Conservation (phyloP, 2,113 vertebrate species). For the Calyptommatus sinebrachiatus region DNA sequence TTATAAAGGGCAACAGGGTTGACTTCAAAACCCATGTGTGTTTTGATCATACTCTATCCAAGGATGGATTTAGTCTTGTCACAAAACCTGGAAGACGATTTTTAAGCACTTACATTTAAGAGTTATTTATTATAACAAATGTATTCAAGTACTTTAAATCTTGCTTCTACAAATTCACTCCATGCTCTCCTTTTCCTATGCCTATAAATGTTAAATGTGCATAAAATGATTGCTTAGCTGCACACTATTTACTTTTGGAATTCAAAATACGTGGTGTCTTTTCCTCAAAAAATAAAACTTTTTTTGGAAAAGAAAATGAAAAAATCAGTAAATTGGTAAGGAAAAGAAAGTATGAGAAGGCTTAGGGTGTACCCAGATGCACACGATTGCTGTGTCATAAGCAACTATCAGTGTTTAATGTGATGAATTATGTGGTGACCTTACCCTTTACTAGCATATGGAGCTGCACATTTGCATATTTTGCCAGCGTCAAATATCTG, state of each 20-base stretch:
- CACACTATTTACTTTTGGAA: slow-evolving; percentile 4
- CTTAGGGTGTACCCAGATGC: neutral
- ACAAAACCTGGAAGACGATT: slow-evolving; percentile 16
- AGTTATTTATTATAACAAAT: slow-evolving; percentile 30
- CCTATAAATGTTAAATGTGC: slow-evolving; percentile 25
- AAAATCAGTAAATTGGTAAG: neutral
- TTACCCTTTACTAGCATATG: no score
- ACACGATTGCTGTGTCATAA: no score
- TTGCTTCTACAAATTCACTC: slow-evolving; percentile 12
- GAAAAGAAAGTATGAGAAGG: neutral
- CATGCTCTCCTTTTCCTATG: slow-evolving; percentile 1
- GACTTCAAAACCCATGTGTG: slow-evolving; percentile 1
- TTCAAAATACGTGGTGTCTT: neutral
- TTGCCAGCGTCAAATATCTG: no score
- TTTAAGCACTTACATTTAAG: slow-evolving; percentile 11
- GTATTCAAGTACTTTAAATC: slow-evolving; percentile 29
- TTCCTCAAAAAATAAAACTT: neutral
- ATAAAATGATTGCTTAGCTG: slow-evolving; percentile 12
- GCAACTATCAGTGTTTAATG: no score
- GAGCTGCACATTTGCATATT: no score
- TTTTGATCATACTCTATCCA: slow-evolving; percentile 40
- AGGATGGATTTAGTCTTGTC: slow-evolving; percentile 27
- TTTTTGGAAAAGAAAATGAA: neutral
- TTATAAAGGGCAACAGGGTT: slow-evolving; percentile 19
- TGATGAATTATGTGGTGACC: no score